A percentile compares a stretch with the other conserved stretches of the same genome.
These are phyloP conservation scores for Rhamphomyia laevipes DNA, from an alignment of 2,888 invertebrate genomes.

Conservation along the genomic window DNA sequence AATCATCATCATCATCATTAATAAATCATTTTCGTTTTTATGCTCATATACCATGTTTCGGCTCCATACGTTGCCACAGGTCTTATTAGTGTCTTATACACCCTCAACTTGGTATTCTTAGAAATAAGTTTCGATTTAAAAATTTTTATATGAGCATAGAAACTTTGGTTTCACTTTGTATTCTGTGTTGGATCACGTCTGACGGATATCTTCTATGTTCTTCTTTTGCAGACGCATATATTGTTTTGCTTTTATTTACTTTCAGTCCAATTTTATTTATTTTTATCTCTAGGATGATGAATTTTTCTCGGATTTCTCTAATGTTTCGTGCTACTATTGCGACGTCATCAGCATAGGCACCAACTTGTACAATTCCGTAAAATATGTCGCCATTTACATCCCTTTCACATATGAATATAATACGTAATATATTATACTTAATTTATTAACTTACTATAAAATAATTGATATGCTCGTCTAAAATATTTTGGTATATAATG, in stretches of 20 bases:
- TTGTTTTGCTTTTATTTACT: neutral
- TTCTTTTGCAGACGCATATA: neutral
- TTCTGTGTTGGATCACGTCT: too few relatives aligned
- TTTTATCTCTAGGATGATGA: neutral
- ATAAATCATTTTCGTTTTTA: too few relatives aligned
- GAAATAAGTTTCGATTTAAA: too few relatives aligned
- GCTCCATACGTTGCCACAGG: too few relatives aligned
- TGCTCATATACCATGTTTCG: too few relatives aligned
- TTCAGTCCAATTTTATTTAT: neutral
- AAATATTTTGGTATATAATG: conserved; percentile 72
- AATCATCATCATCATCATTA: too few relatives aligned
- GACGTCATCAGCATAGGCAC: neutral
- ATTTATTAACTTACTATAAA: conserved; percentile 53
- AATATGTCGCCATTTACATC: neutral
- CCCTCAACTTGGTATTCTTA: too few relatives aligned
- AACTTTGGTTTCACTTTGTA: too few relatives aligned
- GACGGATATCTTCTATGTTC: neutral
- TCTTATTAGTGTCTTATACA: too few relatives aligned
- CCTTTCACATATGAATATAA: neutral
- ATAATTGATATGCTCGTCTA: conserved; percentile 56
- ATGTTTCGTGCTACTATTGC: neutral
- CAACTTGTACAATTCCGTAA: neutral
- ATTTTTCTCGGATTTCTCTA: neutral
- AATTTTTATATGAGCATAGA: too few relatives aligned
- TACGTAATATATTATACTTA: too few relatives aligned